phyloP scores from a whole-genome alignment of 2,797 vertebrate genomes.

The Melanotaenia parkinsoni region DNA sequence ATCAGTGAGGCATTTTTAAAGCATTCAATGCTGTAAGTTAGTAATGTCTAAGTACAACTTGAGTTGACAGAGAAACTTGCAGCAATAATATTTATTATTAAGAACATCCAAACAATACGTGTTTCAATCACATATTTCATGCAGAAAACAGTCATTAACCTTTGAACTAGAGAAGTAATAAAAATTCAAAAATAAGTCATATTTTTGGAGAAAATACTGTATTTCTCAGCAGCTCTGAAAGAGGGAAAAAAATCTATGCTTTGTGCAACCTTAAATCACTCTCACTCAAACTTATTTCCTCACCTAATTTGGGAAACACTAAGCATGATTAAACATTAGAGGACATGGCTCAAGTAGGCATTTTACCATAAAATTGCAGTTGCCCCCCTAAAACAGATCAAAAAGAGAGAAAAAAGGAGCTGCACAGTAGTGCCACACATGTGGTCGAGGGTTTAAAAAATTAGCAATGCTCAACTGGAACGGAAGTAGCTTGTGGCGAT shows the following conservation, averaged over 20 bases:
- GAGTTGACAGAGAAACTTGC: no score
- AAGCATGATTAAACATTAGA: constrained; percentile 79
- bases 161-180: neutral
- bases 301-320: constrained; percentile 48
- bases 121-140: no score
- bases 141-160: neutral
- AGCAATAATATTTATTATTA: no score
- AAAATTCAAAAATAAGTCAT: neutral
- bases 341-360: constrained; percentile 72
- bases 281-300: constrained; percentile 33
- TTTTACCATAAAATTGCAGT: constrained; percentile 80
- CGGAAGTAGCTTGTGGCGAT: constrained; percentile 84
- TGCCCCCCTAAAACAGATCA: constrained; percentile 69
- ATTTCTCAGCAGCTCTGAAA: neutral
- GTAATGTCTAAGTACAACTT: no score
- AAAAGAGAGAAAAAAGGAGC: constrained; percentile 68
- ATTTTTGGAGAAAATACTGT: neutral
- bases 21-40: no score
- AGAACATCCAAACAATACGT: no score
- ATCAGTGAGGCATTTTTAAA: no score
- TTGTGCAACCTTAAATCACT: neutral
- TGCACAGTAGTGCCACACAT: constrained; percentile 75
- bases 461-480: constrained; percentile 88
- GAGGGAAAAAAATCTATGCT: neutral
- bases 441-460: constrained; percentile 83